Conservation (phyloP, 2,113 vertebrate genomes). For the Phyllostomus hastatus region DNA sequence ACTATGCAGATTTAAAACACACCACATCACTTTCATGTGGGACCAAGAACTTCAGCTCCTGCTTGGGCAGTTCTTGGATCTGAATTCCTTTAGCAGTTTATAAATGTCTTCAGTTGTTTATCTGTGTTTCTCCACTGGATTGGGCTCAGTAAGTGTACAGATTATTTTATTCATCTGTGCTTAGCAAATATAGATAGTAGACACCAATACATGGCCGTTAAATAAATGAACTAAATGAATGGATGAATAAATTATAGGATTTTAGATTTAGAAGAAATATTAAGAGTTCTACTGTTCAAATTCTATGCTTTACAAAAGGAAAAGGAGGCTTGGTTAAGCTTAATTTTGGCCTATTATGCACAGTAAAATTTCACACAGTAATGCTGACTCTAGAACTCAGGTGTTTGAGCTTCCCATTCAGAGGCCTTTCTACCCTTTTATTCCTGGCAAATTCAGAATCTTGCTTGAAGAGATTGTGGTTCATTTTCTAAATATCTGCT, state of each 20-base stretch:
- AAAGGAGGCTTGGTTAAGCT: not conserved
- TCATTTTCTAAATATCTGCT: constrained; percentile 50
- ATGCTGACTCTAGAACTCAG: no score
- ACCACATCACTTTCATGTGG: fast-evolving
- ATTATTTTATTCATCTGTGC: not conserved
- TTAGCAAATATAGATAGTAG: not conserved
- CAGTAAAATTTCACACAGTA: not conserved
- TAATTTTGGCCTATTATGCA: no score
- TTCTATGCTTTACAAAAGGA: not conserved
- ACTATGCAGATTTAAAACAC: constrained; percentile 54
- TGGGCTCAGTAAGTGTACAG: not conserved
- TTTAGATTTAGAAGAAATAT: not conserved
- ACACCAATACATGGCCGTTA: not conserved
- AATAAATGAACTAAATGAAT: not conserved
- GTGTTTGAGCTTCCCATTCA: not conserved
- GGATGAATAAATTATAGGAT: not conserved
- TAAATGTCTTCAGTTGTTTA: not conserved
- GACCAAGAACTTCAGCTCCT: not conserved
- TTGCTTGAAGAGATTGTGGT: constrained; percentile 13
- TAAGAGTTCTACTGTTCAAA: not conserved
- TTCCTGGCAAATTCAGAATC: constrained; percentile 20
- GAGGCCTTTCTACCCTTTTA: not conserved
- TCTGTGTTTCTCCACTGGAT: not conserved
- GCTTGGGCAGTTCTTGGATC: not conserved
- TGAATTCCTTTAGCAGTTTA: not conserved